Evolutionary conservation across 2,113 vertebrate genomes (phyloP).

Genomic region (Anolis carolinensis): DNA sequence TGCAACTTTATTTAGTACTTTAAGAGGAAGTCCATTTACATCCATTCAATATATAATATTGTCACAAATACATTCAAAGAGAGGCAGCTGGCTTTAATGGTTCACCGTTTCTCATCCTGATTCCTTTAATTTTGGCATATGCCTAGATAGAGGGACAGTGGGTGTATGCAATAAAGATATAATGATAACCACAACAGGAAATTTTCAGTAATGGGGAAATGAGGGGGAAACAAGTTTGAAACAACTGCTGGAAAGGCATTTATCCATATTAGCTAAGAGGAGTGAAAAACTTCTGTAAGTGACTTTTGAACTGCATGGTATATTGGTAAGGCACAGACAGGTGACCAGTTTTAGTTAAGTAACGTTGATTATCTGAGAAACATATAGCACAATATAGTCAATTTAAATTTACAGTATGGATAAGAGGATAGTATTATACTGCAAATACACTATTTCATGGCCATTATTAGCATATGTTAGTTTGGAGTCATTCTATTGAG

Average conservation of each 20-base stretch:
- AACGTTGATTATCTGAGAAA: slow-evolving; percentile 7
- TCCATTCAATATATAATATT: slow-evolving; percentile 4
- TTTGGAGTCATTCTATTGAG: background rate
- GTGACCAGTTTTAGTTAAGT: slow-evolving; percentile 6
- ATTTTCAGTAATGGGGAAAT: slow-evolving; percentile 32
- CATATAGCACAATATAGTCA: background rate
- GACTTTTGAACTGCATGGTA: background rate
- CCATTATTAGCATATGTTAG: background rate
- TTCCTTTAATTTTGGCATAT: slow-evolving; percentile 16
- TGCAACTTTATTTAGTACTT: slow-evolving; percentile 7
- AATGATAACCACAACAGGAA: slow-evolving; percentile 16
- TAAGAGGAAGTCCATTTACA: slow-evolving; percentile 22
- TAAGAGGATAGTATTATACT: background rate
- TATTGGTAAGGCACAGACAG: background rate
- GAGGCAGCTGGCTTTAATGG: slow-evolving; percentile 23
- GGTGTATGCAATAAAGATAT: background rate
- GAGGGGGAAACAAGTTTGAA: slow-evolving; percentile 1
- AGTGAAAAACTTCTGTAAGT: slow-evolving; percentile 4
- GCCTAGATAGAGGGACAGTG: slow-evolving; percentile 12
- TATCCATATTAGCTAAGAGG: background rate
- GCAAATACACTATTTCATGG: background rate
- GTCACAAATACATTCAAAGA: background rate
- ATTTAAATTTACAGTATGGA: background rate
- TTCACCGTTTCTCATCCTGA: background rate
- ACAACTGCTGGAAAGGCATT: background rate